These are phyloP conservation scores for Oncopodura yosiiana DNA, from an alignment of 1,140 invertebrate genomes.

Conservation along the genomic window DNA sequence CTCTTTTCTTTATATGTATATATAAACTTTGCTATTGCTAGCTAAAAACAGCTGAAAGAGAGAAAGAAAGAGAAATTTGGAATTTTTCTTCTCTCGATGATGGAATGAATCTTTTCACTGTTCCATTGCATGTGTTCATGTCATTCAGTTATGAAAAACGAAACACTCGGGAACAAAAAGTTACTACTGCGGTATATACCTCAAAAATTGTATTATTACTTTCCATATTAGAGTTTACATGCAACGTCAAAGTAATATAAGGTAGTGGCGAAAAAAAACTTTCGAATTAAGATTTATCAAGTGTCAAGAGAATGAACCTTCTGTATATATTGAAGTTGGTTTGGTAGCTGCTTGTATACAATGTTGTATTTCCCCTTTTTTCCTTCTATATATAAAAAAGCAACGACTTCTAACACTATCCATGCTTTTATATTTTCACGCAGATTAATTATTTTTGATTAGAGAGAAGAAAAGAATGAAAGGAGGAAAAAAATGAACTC, in stretches of 20 bases:
- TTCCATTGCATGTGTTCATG: not conserved
- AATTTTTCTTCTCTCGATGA: not conserved
- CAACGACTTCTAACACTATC: slow-evolving; percentile 5
- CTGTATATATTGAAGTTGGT: not conserved
- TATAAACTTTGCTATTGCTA: no score
- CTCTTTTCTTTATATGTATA: no score
- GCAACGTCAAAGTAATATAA: not conserved
- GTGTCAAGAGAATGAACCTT: slow-evolving; percentile 12
- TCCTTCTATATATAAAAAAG: not conserved
- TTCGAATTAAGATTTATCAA: slow-evolving; percentile 28
- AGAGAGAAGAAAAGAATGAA: slow-evolving; percentile 16
- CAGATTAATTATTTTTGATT: slow-evolving; percentile 33
- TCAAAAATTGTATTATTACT: not conserved
- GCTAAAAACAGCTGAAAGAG: no score
- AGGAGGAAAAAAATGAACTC: not conserved
- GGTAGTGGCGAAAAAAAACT: slow-evolving; percentile 2
- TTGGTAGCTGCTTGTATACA: no score
- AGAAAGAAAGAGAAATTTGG: no score
- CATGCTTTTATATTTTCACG: slow-evolving; percentile 16
- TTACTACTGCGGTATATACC: no score
- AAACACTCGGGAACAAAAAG: no score
- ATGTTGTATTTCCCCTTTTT: not conserved
- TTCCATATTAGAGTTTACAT: no score
- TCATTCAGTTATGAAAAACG: no score
- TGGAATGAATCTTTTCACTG: not conserved